Percentiles rank a stretch among this genome's conserved stretches.
Evolutionary conservation across 2,113 vertebrate genomes (phyloP).

Genomic region (Diphyllodes magnificus): DNA sequence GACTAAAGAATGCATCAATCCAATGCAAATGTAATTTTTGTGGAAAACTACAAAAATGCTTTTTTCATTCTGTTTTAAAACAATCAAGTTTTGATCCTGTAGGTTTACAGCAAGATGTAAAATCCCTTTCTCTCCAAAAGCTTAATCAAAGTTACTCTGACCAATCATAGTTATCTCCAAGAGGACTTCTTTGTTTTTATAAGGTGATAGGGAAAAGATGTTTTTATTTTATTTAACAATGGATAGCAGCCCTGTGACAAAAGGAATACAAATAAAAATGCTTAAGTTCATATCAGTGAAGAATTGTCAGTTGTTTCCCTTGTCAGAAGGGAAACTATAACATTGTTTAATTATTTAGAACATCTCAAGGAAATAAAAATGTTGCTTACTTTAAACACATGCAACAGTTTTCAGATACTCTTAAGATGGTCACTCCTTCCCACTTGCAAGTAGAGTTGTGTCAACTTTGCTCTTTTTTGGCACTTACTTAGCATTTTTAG

Average conservation of each 20-base stretch:
- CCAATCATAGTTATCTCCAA: not conserved
- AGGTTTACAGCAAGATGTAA: not conserved
- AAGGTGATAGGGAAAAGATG: not conserved
- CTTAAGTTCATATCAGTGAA: rapidly evolving
- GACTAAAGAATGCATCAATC: not conserved
- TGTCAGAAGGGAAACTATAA: not conserved
- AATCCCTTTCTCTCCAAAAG: not conserved
- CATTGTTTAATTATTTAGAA: not conserved
- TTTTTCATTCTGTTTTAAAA: not conserved
- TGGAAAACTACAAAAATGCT: not conserved
- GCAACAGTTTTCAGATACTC: not conserved
- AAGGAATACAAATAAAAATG: not conserved
- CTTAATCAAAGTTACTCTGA: not conserved
- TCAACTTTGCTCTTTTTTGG: not conserved
- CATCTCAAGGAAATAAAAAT: not conserved
- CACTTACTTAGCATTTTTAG: not conserved
- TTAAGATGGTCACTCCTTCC: not conserved
- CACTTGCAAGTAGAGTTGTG: not conserved
- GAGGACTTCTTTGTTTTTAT: not conserved
- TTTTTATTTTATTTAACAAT: not conserved
- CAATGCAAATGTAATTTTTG: not conserved
- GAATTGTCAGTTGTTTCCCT: not conserved
- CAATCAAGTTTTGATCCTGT: not conserved
- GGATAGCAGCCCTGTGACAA: not conserved
- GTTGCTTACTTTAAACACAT: not conserved